Evolutionary conservation across 2,888 invertebrate species (phyloP).

Genomic region (Osmoderma eremita): DNA sequence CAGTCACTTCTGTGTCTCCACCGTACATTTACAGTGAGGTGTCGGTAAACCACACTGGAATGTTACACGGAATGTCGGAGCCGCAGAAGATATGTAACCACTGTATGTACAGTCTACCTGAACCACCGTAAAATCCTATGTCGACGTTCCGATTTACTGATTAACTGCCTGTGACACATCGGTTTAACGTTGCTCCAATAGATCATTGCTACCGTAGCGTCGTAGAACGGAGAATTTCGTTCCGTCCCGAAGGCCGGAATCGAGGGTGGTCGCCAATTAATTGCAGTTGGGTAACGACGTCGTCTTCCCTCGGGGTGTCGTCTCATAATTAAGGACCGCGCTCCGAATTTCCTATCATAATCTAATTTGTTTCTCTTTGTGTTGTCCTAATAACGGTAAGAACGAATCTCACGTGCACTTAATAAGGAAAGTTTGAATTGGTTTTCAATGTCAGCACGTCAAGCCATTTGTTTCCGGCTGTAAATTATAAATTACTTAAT

Average conservation of each 20-base stretch:
- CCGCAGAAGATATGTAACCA: constrained; percentile 27
- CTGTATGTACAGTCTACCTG: constrained; percentile 15
- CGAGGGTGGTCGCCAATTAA: constrained; percentile 16
- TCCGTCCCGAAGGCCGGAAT: constrained; percentile 3
- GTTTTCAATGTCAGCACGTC: no score
- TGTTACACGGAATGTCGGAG: neutral
- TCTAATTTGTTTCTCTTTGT: constrained; percentile 33
- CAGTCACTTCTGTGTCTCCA: neutral
- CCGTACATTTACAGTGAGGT: constrained; percentile 1
- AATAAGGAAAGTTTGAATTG: neutral
- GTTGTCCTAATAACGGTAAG: neutral
- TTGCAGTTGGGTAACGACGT: constrained; percentile 34
- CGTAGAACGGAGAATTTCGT: constrained; percentile 4
- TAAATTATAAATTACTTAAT: no score
- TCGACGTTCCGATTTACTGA: constrained; percentile 56
- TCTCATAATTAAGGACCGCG: constrained; percentile 26
- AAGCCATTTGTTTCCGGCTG: no score
- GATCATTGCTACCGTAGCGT: constrained; percentile 53
- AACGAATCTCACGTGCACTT: constrained; percentile 3
- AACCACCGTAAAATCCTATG: constrained; percentile 18
- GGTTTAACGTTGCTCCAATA: constrained; percentile 54
- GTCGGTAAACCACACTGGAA: constrained; percentile 5
- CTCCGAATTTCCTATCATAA: constrained; percentile 27
- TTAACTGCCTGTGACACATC: constrained; percentile 54
- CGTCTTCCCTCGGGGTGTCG: constrained; percentile 17